Evolutionary conservation across 1,140 invertebrate species (phyloP), one percentile per base, ranked within the genome.

Genomic region (Pentalonia nigronervosa): DNA sequence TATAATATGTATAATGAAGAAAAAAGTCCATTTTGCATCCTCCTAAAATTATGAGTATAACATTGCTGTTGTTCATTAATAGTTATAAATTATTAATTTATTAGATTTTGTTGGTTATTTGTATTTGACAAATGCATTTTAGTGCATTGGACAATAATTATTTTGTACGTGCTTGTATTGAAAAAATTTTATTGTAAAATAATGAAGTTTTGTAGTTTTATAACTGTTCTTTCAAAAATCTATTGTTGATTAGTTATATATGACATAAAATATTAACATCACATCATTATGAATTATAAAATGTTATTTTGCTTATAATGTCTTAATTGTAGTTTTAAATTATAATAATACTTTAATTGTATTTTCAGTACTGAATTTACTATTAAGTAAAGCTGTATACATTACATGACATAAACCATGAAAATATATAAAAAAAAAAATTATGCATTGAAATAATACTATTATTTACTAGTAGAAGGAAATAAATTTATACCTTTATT

Each of bases 181-280:
- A 83, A 83, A 83, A 36, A 47, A 84, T 86, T 86, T 30, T 47
- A 91, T 76, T 91, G 90, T 91, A 91, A 91, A 91, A 76, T 47
- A 30, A 56, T 56, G 48, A 56, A 36, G 1, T 89, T 53, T 89
- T 47, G 56, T 76, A 53, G 34, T 90, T 60, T 53, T 90, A 56
- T 53, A 90, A 23, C 87, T 20, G 14, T 90, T 90, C n/a, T 47
- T 36, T 88, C 50, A n/a, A 45, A 47, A 67, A n/a, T 45, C 17
- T 21, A 91, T 92, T 83, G 60, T 92, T 83, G 90, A 92, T 92
- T 14, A 36, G 67, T 92, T 92, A 83, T 34, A 92, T 36, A 14
- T 92, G 20, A 76, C 90, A n/a, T 45, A 45, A 67, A 50, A 88
- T 88, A 88, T 50, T 50, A 53, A 53, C n/a, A 53, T 88, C 14